phyloP scores from a whole-genome alignment of 2,113 vertebrate species.

The Phocoena phocoena region DNA sequence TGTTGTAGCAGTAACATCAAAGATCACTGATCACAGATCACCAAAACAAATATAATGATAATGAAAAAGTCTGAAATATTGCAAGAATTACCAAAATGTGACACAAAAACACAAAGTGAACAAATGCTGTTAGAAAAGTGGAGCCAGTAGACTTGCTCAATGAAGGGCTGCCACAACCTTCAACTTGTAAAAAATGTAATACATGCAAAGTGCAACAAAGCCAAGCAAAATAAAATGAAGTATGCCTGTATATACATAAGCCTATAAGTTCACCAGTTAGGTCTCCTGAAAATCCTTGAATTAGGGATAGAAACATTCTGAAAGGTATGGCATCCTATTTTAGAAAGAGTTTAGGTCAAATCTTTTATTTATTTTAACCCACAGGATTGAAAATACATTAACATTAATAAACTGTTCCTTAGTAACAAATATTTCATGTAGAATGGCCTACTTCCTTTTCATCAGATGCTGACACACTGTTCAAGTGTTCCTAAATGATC shows the following conservation, averaged over 20 bases:
- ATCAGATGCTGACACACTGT: background rate
- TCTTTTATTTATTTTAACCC: constrained; percentile 2
- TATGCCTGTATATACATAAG: background rate
- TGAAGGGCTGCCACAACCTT: background rate
- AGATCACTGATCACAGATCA: background rate
- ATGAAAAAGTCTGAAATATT: background rate
- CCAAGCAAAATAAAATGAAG: background rate
- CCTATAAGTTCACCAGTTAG: background rate
- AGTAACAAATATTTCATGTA: background rate
- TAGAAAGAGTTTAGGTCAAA: background rate
- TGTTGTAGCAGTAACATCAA: background rate
- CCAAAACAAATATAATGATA: background rate
- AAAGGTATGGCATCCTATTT: background rate
- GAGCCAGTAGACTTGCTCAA: background rate
- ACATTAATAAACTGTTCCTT: background rate
- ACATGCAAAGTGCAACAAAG: background rate
- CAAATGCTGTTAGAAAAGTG: background rate
- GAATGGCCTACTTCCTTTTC: background rate
- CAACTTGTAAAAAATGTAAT: background rate
- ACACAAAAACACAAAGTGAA: background rate
- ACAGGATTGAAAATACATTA: background rate
- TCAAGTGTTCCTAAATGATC: background rate
- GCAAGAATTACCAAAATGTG: background rate
- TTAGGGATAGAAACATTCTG: background rate
- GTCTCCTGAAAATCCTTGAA: background rate